phyloP scores from a whole-genome alignment of 2,113 vertebrate species.

The Origma solitaria region DNA sequence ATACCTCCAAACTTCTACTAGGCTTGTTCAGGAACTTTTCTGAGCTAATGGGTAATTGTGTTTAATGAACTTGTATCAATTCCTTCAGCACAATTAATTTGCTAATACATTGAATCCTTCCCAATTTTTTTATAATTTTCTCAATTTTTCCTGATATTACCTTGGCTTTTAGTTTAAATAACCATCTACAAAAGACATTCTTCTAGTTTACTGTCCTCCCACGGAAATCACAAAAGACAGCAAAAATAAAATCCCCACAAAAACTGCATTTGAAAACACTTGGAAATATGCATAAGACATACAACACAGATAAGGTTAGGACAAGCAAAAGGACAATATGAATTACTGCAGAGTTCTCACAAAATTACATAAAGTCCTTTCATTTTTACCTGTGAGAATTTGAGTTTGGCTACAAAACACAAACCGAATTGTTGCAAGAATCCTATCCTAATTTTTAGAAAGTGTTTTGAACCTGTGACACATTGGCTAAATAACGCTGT shows the following conservation, averaged over 20 bases:
- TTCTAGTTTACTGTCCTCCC: neutral
- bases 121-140: neutral
- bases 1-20: neutral
- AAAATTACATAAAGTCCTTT: neutral
- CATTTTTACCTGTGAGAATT: neutral
- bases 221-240: neutral
- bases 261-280: neutral
- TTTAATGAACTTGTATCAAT: neutral
- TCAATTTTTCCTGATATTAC: neutral
- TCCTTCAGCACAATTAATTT: neutral
- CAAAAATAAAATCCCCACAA: neutral
- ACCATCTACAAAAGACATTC: neutral
- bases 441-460: neutral
- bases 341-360: neutral
- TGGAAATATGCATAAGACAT: neutral
- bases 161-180: neutral
- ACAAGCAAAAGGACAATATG: neutral
- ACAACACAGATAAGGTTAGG: neutral
- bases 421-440: neutral
- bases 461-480: neutral
- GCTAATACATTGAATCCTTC: neutral
- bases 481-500: neutral
- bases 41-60: neutral
- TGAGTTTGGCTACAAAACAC: neutral
- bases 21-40: neutral